A percentile compares a stretch with the other conserved stretches of the same genome.
Conservation (phyloP, 2,888 invertebrate genomes). For the Actias luna region DNA sequence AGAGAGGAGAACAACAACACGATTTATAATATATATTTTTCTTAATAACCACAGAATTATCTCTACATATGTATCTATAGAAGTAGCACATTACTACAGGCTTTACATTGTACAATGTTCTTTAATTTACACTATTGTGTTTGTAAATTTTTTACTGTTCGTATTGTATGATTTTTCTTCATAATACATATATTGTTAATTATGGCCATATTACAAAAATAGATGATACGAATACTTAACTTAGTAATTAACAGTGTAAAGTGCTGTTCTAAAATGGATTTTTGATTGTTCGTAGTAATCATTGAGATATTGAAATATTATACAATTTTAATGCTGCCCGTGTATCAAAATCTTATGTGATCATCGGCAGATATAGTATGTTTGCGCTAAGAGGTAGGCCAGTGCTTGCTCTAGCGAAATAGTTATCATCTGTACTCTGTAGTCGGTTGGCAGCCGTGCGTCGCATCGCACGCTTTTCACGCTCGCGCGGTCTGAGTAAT, state of each 20-base stretch:
- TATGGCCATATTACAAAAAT: not conserved
- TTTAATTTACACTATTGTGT: no score
- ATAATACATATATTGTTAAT: not conserved
- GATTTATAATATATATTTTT: no score
- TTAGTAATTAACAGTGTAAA: not conserved
- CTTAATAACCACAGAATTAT: no score
- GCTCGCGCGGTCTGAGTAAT: constrained; percentile 13
- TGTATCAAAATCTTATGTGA: constrained; percentile 12
- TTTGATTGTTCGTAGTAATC: not conserved
- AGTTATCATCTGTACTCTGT: constrained; percentile 1
- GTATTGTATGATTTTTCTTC: not conserved
- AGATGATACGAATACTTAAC: not conserved
- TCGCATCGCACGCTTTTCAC: constrained; percentile 14
- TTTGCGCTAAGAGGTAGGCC: not conserved
- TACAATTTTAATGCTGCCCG: not conserved
- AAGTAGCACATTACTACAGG: no score
- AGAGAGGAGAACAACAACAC: no score
- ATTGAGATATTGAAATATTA: not conserved
- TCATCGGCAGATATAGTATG: constrained; percentile 18
- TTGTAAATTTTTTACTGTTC: no score
- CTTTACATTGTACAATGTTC: no score
- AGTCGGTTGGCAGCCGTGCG: constrained; percentile 18
- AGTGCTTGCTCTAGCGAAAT: not conserved
- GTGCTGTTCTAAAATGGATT: no score
- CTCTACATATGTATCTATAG: no score